A percentile compares a stretch with the other conserved stretches of the same genome.
phyloP scores from a whole-genome alignment of 2,113 vertebrate species.

The Cnemophilus loriae region DNA sequence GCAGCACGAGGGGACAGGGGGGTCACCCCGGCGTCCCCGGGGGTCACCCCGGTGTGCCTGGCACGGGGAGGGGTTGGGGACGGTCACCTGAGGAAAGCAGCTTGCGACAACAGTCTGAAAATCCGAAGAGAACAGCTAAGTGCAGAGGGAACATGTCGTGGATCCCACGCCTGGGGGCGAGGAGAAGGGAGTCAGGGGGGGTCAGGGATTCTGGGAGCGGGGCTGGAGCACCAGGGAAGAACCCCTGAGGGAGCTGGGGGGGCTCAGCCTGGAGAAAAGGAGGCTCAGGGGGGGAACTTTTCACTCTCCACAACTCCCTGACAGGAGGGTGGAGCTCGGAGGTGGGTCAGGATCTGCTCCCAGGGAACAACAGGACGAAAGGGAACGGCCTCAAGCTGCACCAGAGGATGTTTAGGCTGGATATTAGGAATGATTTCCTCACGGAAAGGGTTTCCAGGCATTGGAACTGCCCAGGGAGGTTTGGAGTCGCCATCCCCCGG shows the following conservation, averaged over 20 bases:
- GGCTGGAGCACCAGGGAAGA: background rate
- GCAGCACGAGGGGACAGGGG: background rate
- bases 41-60: too few relatives aligned
- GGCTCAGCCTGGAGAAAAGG: too few relatives aligned
- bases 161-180: slow-evolving; percentile 83
- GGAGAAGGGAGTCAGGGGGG: background rate
- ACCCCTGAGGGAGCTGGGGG: background rate
- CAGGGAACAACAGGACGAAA: too few relatives aligned
- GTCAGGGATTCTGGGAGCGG: background rate
- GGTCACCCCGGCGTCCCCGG: background rate
- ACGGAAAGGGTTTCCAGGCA: background rate
- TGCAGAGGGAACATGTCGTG: slow-evolving; percentile 94
- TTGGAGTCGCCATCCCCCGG: background rate
- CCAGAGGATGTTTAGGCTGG: too few relatives aligned
- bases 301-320: too few relatives aligned
- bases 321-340: too few relatives aligned
- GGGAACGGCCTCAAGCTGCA: background rate
- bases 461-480: background rate
- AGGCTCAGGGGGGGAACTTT: too few relatives aligned
- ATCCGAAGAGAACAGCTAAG: slow-evolving; percentile 89
- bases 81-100: slow-evolving; percentile 89
- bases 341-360: too few relatives aligned
- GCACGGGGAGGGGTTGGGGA: fast-evolving
- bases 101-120: slow-evolving; percentile 96
- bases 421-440: too few relatives aligned